Base-by-base conservation (phyloP, 2,888 invertebrate species). In the Apocheima hispidaria region DNA sequence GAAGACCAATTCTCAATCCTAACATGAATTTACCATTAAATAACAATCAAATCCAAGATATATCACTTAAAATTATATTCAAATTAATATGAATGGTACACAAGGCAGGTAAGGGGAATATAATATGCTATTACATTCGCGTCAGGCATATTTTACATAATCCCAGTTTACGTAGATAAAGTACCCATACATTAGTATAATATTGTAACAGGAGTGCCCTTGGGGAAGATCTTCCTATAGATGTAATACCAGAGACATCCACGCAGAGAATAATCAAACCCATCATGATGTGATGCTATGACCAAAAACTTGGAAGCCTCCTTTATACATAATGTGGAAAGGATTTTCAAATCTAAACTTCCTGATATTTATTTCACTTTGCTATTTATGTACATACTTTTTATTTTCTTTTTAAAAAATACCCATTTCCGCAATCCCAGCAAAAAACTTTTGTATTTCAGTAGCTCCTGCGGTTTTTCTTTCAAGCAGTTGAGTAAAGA, bases 61-160 rank as follows among this genome's bases (percentile, higher is more conserved):
- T 57, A 52, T 33, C 46, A 41, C 61, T 55, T 56, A 60, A 64
- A 64, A 64, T 60, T 51, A 57, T 64, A 60, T 64, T 64, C 60
- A 64, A 60, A 64, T 64, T 64, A 60, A 64, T 64, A 64, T 60
- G 52, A 63, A 63, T 60, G 56, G 49, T 60, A 60, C 63, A 64
- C 60, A 60, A 49, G 38, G 60, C 63, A 64, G 65, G 63, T 63
- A 63, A 64, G 56, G 53, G 48, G 55, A 63, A 68, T 63, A 63
- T 63, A 64, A 68, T 68, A 68, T 53, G 63, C 62, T 53, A 63
- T 64, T 64, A 64, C 61, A 58, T 58, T 54, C 56, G 50, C 60
- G 49, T 64, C 63, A 60, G 53, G 50, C 56, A 36, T 60, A 57
- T 56, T 64, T 64, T 60, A 64, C 63, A 64, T 64, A 64, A 64